Conservation (phyloP, 2,797 vertebrate species). For the Sciurus vulgaris region DNA sequence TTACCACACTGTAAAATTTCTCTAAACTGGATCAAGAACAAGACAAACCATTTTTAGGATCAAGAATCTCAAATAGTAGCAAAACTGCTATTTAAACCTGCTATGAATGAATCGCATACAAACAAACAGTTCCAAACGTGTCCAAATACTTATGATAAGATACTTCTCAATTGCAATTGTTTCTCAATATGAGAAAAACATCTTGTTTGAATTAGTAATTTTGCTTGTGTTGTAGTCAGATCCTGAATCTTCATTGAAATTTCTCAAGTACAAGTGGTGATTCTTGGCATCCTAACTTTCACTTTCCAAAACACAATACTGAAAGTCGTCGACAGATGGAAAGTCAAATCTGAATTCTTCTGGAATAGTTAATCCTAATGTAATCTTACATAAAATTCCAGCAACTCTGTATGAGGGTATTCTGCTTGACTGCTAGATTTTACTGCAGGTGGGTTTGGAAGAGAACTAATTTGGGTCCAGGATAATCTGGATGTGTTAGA, state of each 20-base stretch:
- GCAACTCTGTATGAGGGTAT: conserved; percentile 54
- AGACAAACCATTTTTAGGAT: neutral
- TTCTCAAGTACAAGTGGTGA: conserved; percentile 1
- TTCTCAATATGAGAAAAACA: neutral
- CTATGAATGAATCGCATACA: neutral
- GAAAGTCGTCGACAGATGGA: conserved; percentile 12
- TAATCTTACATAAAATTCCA: conserved; percentile 48
- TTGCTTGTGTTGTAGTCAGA: neutral
- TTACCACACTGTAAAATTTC: neutral
- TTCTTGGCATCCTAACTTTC: conserved; percentile 30
- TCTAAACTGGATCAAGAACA: neutral
- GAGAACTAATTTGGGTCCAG: conserved; percentile 85
- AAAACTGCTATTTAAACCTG: neutral
- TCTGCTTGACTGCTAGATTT: conserved; percentile 69
- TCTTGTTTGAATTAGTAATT: neutral
- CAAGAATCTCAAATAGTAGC: neutral
- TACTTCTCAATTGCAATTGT: neutral
- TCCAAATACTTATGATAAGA: conserved; percentile 1
- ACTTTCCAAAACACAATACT: conserved; percentile 54
- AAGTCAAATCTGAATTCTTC: conserved; percentile 19
- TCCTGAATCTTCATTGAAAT: neutral
- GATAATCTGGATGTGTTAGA: conserved; percentile 87
- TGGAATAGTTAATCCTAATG: conserved; percentile 65
- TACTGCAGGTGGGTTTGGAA: conserved; percentile 87
- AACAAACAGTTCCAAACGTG: neutral